A percentile compares a stretch with the other conserved stretches of the same genome.
These are phyloP conservation scores for Neodontobutis hainanensis DNA, from an alignment of 2,113 vertebrate species.

Conservation along the genomic window DNA sequence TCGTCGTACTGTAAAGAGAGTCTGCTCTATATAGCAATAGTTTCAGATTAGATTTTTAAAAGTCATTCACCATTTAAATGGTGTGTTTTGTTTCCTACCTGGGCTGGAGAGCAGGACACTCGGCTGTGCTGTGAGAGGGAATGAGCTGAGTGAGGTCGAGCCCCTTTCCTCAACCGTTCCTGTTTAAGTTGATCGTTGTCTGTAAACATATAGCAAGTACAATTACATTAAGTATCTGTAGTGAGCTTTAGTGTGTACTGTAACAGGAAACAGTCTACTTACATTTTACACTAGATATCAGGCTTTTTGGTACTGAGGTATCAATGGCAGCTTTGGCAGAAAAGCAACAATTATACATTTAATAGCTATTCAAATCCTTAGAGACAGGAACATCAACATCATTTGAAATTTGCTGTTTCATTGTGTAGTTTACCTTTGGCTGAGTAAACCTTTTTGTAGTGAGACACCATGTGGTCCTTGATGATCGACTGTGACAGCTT, in stretches of 20 bases:
- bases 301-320: constrained; percentile 86
- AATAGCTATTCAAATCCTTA: background rate
- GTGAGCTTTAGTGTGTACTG: background rate
- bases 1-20: constrained; percentile 64
- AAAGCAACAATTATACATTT: background rate
- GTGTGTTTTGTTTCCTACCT: constrained; percentile 73
- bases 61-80: background rate
- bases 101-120: constrained; percentile 66
- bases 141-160: constrained; percentile 69
- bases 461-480: constrained; percentile 91
- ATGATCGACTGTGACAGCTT: constrained; percentile 84
- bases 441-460: constrained; percentile 93
- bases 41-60: background rate
- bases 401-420: background rate
- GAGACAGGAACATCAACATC: background rate
- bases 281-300: constrained; percentile 87
- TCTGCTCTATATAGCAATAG: constrained; percentile 62
- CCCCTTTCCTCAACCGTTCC: constrained; percentile 80
- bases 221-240: background rate
- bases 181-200: constrained; percentile 88
- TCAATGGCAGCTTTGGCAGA: constrained; percentile 85
- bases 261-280: constrained; percentile 66
- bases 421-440: constrained; percentile 87
- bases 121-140: constrained; percentile 70
- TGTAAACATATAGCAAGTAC: constrained; percentile 57